Conservation (phyloP, 1,140 invertebrate genomes). For the Heliconius hewitsoni region DNA sequence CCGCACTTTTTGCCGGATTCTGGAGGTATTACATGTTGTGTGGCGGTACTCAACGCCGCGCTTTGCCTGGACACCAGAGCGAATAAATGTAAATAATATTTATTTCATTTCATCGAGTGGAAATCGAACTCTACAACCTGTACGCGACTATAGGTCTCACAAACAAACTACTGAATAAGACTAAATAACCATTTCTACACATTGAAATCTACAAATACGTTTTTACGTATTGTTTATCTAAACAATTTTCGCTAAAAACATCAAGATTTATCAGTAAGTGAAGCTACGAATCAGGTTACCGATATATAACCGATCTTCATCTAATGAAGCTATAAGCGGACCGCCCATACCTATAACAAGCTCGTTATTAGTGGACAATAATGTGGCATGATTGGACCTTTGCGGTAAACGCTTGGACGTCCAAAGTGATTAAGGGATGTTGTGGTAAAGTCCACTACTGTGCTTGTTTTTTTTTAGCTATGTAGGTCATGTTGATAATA, state of each 20-base stretch:
- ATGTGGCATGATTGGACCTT: constrained; percentile 37
- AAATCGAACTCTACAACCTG: too few species aligned
- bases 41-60: too few species aligned
- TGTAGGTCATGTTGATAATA: background rate
- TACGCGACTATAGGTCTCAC: too few species aligned
- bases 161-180: too few species aligned
- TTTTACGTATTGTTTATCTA: too few species aligned
- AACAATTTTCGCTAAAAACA: background rate
- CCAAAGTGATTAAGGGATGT: constrained; percentile 17
- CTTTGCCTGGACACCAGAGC: too few species aligned
- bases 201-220: too few species aligned
- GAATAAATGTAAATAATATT: too few species aligned
- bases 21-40: too few species aligned
- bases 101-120: too few species aligned
- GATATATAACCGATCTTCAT: background rate
- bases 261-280: background rate
- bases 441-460: constrained; percentile 15
- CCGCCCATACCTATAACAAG: constrained; percentile 46
- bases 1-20: too few species aligned
- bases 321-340: constrained; percentile 52
- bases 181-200: too few species aligned
- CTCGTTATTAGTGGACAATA: constrained; percentile 46
- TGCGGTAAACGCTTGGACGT: constrained; percentile 29
- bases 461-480: background rate
- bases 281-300: background rate